Percentiles rank a stretch among this genome's conserved stretches.
These are phyloP conservation scores for Parazoanthus swiftii DNA, from an alignment of 92 coral and sea anemone genomes.

Conservation along the genomic window DNA sequence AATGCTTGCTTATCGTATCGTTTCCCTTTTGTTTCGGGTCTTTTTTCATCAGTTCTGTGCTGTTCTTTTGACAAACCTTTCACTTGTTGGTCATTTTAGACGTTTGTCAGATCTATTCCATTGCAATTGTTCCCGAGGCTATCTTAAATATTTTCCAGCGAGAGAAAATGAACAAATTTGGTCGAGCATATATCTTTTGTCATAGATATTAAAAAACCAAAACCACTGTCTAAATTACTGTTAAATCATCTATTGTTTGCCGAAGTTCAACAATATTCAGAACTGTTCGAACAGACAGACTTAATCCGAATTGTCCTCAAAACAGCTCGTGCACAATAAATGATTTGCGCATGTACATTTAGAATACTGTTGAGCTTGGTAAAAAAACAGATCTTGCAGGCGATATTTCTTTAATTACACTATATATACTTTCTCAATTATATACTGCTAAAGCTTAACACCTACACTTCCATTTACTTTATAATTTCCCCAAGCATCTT, in stretches of 20 bases:
- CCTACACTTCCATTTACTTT: not conserved
- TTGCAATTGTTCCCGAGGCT: not conserved
- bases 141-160: not conserved
- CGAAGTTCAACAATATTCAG: not conserved
- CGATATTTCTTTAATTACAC: not conserved
- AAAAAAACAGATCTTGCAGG: not conserved
- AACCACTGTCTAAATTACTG: not conserved
- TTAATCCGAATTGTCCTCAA: not conserved
- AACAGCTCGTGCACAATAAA: not conserved
- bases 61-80: not conserved
- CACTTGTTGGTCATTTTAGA: not conserved
- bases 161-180: not conserved
- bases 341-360: not conserved
- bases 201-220: not conserved
- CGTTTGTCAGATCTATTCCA: not conserved
- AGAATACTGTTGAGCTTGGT: not conserved
- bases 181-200: not conserved
- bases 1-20: conserved; percentile 3
- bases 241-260: conserved; percentile 8
- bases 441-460: not conserved
- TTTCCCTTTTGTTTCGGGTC: not conserved
- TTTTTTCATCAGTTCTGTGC: not conserved
- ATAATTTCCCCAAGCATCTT: not conserved
- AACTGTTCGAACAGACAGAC: not conserved
- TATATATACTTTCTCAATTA: not conserved